These are phyloP conservation scores for Harlomillsia oculata DNA, from an alignment of 1,140 invertebrate genomes.

Conservation along the genomic window DNA sequence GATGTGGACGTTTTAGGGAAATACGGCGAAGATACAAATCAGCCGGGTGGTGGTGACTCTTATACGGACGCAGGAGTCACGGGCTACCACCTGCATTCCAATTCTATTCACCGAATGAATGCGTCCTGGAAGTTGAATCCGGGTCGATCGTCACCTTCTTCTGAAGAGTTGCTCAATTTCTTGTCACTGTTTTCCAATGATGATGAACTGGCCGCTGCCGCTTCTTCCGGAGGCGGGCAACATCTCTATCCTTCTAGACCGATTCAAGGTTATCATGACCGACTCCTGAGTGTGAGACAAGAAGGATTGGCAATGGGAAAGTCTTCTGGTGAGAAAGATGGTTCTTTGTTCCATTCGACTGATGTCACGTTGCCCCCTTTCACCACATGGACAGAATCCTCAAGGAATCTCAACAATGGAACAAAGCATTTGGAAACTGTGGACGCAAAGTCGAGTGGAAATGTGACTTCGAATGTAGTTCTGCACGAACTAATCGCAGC, in stretches of 20 bases:
- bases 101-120: constrained; percentile 35
- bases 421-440: not conserved
- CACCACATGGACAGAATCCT: constrained; percentile 23
- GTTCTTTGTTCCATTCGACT: too few relatives aligned
- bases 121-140: constrained; percentile 34
- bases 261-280: not conserved
- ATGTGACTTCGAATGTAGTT: constrained; percentile 17
- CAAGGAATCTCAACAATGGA: constrained; percentile 3
- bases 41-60: constrained; percentile 11
- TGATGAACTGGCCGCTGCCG: not conserved
- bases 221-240: too few relatives aligned
- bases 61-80: constrained; percentile 27
- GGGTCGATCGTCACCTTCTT: constrained; percentile 9
- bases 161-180: constrained; percentile 28
- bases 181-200: constrained; percentile 22
- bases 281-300: not conserved
- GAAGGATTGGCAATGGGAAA: not conserved
- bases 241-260: too few relatives aligned
- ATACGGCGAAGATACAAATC: constrained; percentile 12
- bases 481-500: constrained; percentile 29
- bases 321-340: not conserved
- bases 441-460: not conserved
- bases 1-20: constrained; percentile 34
- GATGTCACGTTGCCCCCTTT: constrained; percentile 16
- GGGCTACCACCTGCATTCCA: constrained; percentile 29